Conservation (phyloP, 2,113 vertebrate species). For the Tautogolabrus adspersus region DNA sequence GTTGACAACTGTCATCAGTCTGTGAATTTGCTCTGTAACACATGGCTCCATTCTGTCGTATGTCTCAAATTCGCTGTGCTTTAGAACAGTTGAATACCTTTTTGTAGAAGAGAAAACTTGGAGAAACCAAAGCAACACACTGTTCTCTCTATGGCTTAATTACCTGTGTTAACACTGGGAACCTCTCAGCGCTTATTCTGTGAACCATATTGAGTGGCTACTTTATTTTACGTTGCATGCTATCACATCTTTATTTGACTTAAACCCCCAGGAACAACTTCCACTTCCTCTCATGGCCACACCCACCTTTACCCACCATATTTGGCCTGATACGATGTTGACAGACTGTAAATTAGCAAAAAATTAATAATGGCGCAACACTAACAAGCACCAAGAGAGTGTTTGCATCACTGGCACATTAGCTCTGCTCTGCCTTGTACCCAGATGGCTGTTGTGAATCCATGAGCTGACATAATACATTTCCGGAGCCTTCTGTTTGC, state of each 20-base stretch:
- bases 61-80: no score
- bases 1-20: no score
- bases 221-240: not conserved
- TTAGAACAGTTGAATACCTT: no score
- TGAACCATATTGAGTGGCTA: no score
- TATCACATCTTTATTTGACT: not conserved
- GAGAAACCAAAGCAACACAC: no score
- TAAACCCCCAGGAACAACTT: no score
- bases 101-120: no score
- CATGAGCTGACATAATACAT: slow-evolving; percentile 35
- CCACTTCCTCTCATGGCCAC: not conserved
- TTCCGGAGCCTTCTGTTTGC: slow-evolving; percentile 47
- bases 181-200: no score
- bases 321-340: slow-evolving; percentile 4
- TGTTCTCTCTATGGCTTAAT: no score
- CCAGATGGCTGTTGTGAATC: slow-evolving; percentile 49
- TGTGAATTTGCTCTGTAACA: no score
- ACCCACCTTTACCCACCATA: not conserved
- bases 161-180: no score
- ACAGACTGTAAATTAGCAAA: slow-evolving; percentile 18
- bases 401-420: slow-evolving; percentile 27
- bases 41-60: no score
- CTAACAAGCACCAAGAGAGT: slow-evolving; percentile 38
- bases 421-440: slow-evolving; percentile 8
- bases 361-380: slow-evolving; percentile 27